Percentiles rank a stretch among this genome's conserved stretches.
These are phyloP conservation scores for Drosophila guanche DNA, from an alignment of 1,140 invertebrate genomes.

Conservation along the genomic window DNA sequence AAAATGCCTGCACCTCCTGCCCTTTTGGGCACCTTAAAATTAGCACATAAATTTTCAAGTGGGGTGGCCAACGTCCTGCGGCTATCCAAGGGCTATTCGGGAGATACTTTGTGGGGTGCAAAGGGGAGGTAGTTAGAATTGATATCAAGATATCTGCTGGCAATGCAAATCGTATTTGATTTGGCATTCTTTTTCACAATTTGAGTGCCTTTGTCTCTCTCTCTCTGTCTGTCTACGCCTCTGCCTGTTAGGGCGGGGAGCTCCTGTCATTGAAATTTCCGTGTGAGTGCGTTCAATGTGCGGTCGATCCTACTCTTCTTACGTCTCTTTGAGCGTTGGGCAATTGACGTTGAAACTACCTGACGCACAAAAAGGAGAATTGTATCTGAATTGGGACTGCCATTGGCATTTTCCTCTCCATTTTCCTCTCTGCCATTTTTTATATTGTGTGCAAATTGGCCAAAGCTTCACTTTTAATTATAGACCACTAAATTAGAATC, in stretches of 20 bases:
- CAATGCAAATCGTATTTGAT: background rate
- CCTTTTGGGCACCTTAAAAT: constrained; percentile 70
- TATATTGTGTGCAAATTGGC: constrained; percentile 64
- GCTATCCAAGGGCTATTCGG: constrained; percentile 42
- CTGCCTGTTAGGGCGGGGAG: constrained; percentile 11
- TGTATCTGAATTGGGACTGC: constrained; percentile 54
- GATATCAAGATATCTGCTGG: too few species aligned
- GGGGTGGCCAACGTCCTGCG: constrained; percentile 60
- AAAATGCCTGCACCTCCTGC: constrained; percentile 31
- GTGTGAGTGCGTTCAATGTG: constrained; percentile 71
- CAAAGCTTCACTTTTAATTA: constrained; percentile 68
- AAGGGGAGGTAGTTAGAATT: background rate
- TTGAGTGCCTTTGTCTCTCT: background rate
- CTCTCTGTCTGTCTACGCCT: constrained; percentile 2
- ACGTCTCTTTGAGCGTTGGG: constrained; percentile 40
- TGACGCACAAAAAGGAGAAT: constrained; percentile 57
- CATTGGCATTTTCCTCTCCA: constrained; percentile 33
- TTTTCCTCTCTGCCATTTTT: constrained; percentile 41
- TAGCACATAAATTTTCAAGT: constrained; percentile 83
- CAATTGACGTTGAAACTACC: constrained; percentile 78
- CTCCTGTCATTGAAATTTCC: constrained; percentile 77
- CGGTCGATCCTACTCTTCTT: constrained; percentile 18
- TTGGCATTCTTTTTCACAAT: background rate
- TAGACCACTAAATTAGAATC: constrained; percentile 78
- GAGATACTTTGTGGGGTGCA: constrained; percentile 44